Evolutionary conservation across 2,797 vertebrate genomes (phyloP).

Genomic region (Dipus sagitta): DNA sequence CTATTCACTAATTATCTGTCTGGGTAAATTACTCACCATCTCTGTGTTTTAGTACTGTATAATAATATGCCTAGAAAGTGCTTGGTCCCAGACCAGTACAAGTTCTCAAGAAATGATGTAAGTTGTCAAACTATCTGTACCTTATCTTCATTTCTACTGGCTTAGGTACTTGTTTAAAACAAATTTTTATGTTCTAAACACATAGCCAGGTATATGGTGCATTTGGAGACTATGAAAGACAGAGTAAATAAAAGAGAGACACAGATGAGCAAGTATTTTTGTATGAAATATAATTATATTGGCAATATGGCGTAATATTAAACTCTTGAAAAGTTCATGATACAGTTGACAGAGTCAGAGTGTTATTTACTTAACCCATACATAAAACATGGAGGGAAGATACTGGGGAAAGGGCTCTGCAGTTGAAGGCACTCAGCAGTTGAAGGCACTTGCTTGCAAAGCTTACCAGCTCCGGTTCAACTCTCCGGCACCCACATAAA

Average conservation of each 20-base stretch:
- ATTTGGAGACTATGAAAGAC: not conserved
- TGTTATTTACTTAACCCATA: constrained; percentile 45
- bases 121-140: not conserved
- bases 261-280: not conserved
- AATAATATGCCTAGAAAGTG: not conserved
- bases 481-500: too few species aligned
- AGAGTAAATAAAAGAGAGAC: constrained; percentile 2
- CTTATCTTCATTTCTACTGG: constrained; percentile 10
- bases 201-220: not conserved
- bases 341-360: not conserved
- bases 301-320: not conserved
- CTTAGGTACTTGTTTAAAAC: not conserved
- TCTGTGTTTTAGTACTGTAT: not conserved
- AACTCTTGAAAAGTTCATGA: not conserved
- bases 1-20: not conserved
- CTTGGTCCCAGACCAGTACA: not conserved
- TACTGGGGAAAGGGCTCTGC: too few species aligned
- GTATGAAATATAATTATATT: not conserved
- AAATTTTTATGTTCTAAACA: constrained; percentile 40
- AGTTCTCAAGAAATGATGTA: not conserved
- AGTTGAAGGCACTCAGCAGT: too few species aligned
- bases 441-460: too few species aligned
- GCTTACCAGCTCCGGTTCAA: too few species aligned
- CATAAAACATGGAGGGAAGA: not conserved
- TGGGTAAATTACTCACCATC: not conserved